Percentiles rank a stretch among this genome's conserved stretches.
Evolutionary conservation across 2,888 invertebrate species (phyloP).

Genomic region (Hipparchia semele): DNA sequence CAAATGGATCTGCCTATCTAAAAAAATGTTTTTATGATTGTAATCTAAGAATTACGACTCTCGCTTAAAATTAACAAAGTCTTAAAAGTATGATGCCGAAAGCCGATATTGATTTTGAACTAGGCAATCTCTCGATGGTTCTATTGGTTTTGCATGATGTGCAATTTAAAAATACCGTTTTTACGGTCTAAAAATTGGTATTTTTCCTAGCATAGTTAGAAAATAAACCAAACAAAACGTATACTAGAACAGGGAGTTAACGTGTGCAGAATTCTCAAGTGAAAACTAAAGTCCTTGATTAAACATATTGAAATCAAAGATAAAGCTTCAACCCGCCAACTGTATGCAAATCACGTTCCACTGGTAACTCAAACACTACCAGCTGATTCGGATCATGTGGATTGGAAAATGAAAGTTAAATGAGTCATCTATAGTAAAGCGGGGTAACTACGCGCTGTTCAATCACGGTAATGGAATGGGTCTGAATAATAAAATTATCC

Average conservation of each 20-base stretch:
- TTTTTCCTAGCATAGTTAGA: neutral
- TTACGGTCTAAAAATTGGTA: too few species aligned
- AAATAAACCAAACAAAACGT: neutral
- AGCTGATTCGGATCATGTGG: conserved; percentile 27
- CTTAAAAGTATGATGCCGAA: neutral
- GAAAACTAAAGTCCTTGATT: neutral
- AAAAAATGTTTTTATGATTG: conserved; percentile 18
- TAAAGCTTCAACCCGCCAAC: neutral
- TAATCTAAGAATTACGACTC: neutral
- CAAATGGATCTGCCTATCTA: conserved; percentile 1
- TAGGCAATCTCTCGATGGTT: too few species aligned
- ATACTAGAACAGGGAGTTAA: neutral
- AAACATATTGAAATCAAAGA: neutral
- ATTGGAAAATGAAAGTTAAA: conserved; percentile 46
- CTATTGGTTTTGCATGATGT: too few species aligned
- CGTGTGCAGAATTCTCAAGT: neutral
- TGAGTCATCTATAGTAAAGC: conserved; percentile 41
- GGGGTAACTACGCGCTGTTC: conserved; percentile 12
- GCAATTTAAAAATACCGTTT: too few species aligned
- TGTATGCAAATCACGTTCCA: conserved; percentile 15
- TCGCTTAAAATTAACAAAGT: conserved; percentile 1
- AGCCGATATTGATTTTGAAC: too few species aligned
- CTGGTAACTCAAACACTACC: conserved; percentile 20
- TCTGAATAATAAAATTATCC: conserved; percentile 47
- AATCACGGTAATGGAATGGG: conserved; percentile 45